These are phyloP conservation scores for Drosophila pullipes DNA, from an alignment of 2,888 invertebrate species.

Conservation along the genomic window DNA sequence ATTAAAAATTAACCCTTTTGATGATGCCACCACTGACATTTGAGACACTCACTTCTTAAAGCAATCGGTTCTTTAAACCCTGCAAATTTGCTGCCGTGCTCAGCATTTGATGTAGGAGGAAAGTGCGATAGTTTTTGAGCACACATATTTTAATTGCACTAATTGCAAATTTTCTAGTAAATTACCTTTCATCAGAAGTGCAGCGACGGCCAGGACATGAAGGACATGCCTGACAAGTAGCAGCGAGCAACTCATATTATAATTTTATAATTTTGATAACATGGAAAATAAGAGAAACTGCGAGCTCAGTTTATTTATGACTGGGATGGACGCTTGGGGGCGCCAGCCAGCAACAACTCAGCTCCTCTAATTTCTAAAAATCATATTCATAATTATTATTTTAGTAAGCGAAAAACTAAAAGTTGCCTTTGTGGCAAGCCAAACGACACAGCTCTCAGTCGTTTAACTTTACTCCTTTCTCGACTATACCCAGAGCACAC, in stretches of 20 bases:
- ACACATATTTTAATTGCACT: slow-evolving; percentile 73
- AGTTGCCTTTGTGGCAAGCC: slow-evolving; percentile 53
- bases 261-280: slow-evolving; percentile 73
- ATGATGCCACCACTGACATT: slow-evolving; percentile 14
- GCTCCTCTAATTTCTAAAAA: slow-evolving; percentile 56
- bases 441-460: slow-evolving; percentile 26
- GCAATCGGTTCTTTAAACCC: slow-evolving; percentile 19
- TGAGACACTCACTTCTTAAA: slow-evolving; percentile 22
- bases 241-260: slow-evolving; percentile 48
- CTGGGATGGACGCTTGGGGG: slow-evolving; percentile 22
- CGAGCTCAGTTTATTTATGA: slow-evolving; percentile 34
- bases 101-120: not conserved
- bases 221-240: slow-evolving; percentile 20
- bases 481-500: not conserved
- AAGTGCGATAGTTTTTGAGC: slow-evolving; percentile 42
- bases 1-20: slow-evolving; percentile 45
- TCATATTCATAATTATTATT: slow-evolving; percentile 77
- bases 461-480: slow-evolving; percentile 12
- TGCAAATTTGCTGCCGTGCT: not conserved
- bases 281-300: slow-evolving; percentile 49
- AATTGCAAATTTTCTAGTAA: slow-evolving; percentile 82
- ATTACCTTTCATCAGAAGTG: slow-evolving; percentile 74
- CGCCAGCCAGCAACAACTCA: slow-evolving; percentile 6
- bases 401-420: slow-evolving; percentile 68
- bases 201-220: slow-evolving; percentile 26